Conservation (phyloP, 1,140 invertebrate species). For the Halictus rubicundus region DNA sequence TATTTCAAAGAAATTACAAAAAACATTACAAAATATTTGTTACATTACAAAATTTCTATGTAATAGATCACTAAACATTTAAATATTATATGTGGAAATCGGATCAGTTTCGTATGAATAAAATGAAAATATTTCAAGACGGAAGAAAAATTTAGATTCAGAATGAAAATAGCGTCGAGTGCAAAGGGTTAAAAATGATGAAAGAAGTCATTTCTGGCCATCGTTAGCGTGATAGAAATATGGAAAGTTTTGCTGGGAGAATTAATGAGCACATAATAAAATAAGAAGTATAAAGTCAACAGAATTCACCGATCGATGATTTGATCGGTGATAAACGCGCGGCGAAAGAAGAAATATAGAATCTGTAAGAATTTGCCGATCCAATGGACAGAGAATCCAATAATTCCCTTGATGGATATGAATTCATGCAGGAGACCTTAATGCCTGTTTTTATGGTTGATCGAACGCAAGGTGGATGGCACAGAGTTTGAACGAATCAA, state of each 20-base stretch:
- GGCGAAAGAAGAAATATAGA: constrained; percentile 10
- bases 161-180: too few species aligned
- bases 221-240: too few species aligned
- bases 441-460: constrained; percentile 72
- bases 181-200: too few species aligned
- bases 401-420: constrained; percentile 15
- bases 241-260: neutral
- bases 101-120: too few species aligned
- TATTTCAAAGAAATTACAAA: too few species aligned
- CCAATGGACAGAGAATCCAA: constrained; percentile 9
- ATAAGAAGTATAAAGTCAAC: constrained; percentile 9
- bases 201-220: too few species aligned
- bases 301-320: neutral
- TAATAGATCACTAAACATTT: too few species aligned
- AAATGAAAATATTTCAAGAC: too few species aligned
- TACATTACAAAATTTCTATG: too few species aligned
- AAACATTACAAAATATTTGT: too few species aligned
- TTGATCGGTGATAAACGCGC: neutral
- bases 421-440: constrained; percentile 65
- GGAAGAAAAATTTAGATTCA: too few species aligned
- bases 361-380: constrained; percentile 22
- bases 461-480: constrained; percentile 56
- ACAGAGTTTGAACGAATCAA: constrained; percentile 52
- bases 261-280: neutral
- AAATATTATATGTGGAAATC: too few species aligned